phyloP scores from a whole-genome alignment of 2,888 invertebrate species.

The Balanococcus diminutus region DNA sequence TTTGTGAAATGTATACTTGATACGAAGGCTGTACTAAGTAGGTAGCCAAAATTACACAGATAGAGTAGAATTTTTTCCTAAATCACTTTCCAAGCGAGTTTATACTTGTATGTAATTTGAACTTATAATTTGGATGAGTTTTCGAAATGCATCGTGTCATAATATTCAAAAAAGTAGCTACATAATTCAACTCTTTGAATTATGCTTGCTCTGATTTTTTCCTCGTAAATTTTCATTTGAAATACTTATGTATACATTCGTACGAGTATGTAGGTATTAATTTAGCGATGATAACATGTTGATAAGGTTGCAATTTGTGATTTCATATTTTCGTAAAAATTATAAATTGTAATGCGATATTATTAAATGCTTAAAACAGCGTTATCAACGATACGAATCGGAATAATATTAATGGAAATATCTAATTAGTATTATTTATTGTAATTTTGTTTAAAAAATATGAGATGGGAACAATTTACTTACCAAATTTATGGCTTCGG shows the following conservation, averaged over 20 bases:
- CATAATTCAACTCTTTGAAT: neutral
- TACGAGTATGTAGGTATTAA: neutral
- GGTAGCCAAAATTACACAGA: neutral
- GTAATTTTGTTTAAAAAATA: too few relatives aligned
- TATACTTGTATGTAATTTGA: neutral
- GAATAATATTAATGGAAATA: neutral
- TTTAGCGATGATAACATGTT: neutral
- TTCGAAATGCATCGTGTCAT: neutral
- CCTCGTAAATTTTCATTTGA: neutral
- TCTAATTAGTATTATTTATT: neutral
- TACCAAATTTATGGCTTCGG: conserved; percentile 51
- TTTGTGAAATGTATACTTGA: conserved; percentile 9
- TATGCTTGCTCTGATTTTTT: neutral
- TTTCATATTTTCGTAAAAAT: neutral
- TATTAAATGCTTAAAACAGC: neutral
- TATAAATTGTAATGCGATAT: neutral
- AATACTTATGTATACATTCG: neutral
- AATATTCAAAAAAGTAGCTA: neutral
- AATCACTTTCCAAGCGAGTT: neutral
- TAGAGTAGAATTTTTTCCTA: neutral
- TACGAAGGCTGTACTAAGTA: neutral
- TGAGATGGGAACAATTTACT: neutral
- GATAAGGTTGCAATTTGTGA: neutral
- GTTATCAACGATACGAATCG: neutral
- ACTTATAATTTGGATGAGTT: neutral